Evolutionary conservation across 2,888 invertebrate species (phyloP), one percentile per base, ranked within the genome.

Genomic region (Nowickia ferox): DNA sequence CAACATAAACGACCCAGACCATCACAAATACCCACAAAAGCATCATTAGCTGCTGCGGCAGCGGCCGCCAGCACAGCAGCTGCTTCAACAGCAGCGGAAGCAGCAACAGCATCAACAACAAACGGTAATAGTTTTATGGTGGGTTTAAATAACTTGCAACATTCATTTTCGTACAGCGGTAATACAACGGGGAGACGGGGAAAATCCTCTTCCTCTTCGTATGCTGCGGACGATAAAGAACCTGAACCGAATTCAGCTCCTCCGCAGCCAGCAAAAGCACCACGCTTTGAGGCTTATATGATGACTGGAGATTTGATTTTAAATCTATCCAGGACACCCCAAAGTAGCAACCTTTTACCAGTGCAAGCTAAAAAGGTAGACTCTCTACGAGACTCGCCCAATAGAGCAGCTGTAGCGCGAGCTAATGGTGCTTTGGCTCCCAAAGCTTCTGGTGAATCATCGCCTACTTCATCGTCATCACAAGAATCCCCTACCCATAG

Each of bases 231-330:
- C 66, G 89, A 88, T 15, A 85, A 88, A 83, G 88, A 91, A 40
- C 88, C 89, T 30, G 92, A 92, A 71, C 92, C 92, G 5, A 90
- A 90, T 69, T 91, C 92, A 77, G 92, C 92, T 77, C 92, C 91
- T 71, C 93, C 91, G 48, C 91, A 91, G 82, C 92, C 92, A 55
- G 72, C 83, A 40, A 93, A 93, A 87, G 92, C 93, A 78, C 91
- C 91, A 68, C 92, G 97, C 93, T 97, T 97, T 93, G 98, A 98
- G 93, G 97, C 98, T 80, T 98, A 97, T 94, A 97, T 98, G 96
- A 98, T 98, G 98, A 98, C 98, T 44, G 98, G 98, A 63, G 98
- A 98, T 93, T 95, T 98, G 91, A 98, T 98, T 92, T 95, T 98
- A 89, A 98, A 98, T 93, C 95, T 98, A 88, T 97, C 98, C 85